Evolutionary conservation across 2,888 invertebrate genomes (phyloP).

Genomic region (Actias luna): DNA sequence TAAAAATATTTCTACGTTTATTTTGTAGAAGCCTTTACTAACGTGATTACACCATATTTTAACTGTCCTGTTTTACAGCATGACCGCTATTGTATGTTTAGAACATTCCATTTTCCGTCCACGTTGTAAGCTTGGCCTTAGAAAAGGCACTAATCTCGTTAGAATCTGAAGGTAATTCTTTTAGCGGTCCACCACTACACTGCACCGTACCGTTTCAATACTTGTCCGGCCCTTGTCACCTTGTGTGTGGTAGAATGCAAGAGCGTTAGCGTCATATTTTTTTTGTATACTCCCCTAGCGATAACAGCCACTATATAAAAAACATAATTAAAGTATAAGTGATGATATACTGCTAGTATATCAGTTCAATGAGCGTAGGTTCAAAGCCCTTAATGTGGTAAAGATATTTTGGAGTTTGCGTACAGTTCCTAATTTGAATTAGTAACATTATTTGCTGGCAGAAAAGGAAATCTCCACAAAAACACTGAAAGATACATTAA

Average conservation of each 20-base stretch:
- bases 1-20: background rate
- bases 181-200: constrained; percentile 35
- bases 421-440: no score
- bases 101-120: constrained; percentile 1
- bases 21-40: background rate
- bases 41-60: background rate
- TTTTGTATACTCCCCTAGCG: background rate
- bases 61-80: constrained; percentile 5
- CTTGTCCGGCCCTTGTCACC: constrained; percentile 47
- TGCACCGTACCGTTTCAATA: constrained; percentile 25
- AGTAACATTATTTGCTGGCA: no score
- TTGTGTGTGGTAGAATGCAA: background rate
- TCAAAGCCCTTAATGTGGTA: no score
- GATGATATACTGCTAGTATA: no score
- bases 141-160: constrained; percentile 56
- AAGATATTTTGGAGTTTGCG: no score
- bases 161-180: constrained; percentile 52
- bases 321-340: no score
- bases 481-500: no score
- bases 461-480: no score
- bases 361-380: no score
- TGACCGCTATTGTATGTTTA: background rate
- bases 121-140: constrained; percentile 25
- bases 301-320: background rate
- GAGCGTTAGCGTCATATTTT: background rate